Evolutionary conservation across 2,113 vertebrate species (phyloP), one percentile per base, ranked within the genome.

Genomic region (Budorcas taxicolor): DNA sequence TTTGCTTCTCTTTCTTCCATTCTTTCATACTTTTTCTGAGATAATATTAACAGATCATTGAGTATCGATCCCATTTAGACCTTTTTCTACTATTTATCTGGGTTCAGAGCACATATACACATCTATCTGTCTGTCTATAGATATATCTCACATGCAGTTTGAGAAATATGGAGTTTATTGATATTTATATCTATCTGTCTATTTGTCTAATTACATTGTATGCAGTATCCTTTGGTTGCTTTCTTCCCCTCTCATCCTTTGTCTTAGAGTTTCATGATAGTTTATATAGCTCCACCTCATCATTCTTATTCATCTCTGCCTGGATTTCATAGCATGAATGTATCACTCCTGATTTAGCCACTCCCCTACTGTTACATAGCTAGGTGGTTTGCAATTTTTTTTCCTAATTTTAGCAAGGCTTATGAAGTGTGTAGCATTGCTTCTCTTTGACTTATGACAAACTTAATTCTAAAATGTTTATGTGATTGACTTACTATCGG

Each of bases 361-460:
- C 27, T 52, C 1, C 4, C 17, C 25, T 78, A 2, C 78, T 78
- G 6, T 87, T 87, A 13, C 10, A 33, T 57, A 64, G 58, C 36
- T 80, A 43, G 6, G 16, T 96, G 27, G 17, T 86, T 94, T 62
- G 16, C 55, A 67, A 0, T 58, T 85, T 97, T 64, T 64, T 50
- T 55, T 67, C 47, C 74, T 71, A 52, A 50, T 80, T 82, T 58
- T 87, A 50, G 53, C 57, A 57, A 60, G 29, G 43, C 7, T 86
- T 87, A 57, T 45, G 23, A 88, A 78, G 10, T 53, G 8, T 80
- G 25, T 86, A 78, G 12, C 43, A 52, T 92, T 92, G 78, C 33
- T 93, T 94, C 47, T 94, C 64, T 90, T 96, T 15, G 93, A 85
- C 90, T 97, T 90, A 60, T 91, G 58, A 78, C 88, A 85, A 80